These are phyloP conservation scores for Seriola quinqueradiata DNA, from an alignment of 2,113 vertebrate genomes.

Conservation along the genomic window DNA sequence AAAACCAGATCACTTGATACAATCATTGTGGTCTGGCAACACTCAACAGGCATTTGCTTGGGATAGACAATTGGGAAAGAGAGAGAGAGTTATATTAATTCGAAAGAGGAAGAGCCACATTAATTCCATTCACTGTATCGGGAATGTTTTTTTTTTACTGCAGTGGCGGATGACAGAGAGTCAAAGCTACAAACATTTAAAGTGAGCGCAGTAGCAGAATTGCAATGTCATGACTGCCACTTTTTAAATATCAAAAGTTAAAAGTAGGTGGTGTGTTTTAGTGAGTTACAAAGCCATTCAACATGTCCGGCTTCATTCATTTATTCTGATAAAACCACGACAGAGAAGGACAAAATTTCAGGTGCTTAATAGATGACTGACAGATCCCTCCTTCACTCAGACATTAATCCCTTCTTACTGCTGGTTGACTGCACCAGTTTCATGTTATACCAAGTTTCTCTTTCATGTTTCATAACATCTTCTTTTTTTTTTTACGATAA, in stretches of 20 bases:
- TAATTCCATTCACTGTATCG: neutral
- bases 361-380: slow-evolving; percentile 11
- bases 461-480: neutral
- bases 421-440: neutral
- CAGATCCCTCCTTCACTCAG: neutral
- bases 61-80: neutral
- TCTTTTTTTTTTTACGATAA: neutral
- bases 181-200: slow-evolving; percentile 1
- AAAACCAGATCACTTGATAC: slow-evolving; percentile 54
- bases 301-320: neutral
- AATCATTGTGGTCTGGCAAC: slow-evolving; percentile 39
- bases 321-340: neutral
- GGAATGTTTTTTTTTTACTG: neutral
- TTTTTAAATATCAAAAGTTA: slow-evolving; percentile 3
- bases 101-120: neutral
- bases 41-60: slow-evolving; percentile 25
- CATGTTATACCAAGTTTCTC: neutral
- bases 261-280: neutral
- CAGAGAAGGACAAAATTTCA: neutral
- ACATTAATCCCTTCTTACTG: slow-evolving; percentile 1
- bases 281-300: neutral
- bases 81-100: slow-evolving; percentile 6
- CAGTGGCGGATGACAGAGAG: neutral
- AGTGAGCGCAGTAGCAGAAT: neutral
- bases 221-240: neutral